Conservation (phyloP, 2,797 vertebrate genomes). For the Pteropus rufus region DNA sequence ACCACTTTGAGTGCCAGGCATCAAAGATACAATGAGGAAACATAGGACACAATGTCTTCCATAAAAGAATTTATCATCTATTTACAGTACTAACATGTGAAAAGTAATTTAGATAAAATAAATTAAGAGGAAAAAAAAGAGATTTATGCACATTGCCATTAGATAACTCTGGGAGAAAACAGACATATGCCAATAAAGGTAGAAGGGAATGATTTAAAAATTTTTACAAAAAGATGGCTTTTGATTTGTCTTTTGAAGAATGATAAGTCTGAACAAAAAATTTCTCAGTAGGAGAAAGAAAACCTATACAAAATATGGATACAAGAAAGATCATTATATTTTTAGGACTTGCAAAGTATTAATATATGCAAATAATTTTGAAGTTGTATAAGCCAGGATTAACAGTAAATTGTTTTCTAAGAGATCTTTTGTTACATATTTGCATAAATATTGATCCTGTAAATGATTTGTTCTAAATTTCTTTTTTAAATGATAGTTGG, state of each 20-base stretch:
- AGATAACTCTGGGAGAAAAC: neutral
- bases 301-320: neutral
- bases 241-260: neutral
- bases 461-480: constrained; percentile 49
- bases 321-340: neutral
- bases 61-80: neutral
- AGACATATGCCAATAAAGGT: neutral
- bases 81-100: neutral
- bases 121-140: neutral
- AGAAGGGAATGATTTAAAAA: neutral
- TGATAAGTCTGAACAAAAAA: neutral
- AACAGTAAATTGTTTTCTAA: neutral
- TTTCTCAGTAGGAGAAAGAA: neutral
- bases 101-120: neutral
- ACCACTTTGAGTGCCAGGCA: neutral
- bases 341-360: neutral
- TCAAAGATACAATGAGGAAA: neutral
- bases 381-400: neutral
- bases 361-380: neutral
- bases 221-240: neutral
- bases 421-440: neutral
- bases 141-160: neutral
- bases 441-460: constrained; percentile 33
- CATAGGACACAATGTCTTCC: neutral
- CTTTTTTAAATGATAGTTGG: constrained; percentile 32